Conservation (phyloP, 1,140 invertebrate genomes). For the Cepaea nemoralis region DNA sequence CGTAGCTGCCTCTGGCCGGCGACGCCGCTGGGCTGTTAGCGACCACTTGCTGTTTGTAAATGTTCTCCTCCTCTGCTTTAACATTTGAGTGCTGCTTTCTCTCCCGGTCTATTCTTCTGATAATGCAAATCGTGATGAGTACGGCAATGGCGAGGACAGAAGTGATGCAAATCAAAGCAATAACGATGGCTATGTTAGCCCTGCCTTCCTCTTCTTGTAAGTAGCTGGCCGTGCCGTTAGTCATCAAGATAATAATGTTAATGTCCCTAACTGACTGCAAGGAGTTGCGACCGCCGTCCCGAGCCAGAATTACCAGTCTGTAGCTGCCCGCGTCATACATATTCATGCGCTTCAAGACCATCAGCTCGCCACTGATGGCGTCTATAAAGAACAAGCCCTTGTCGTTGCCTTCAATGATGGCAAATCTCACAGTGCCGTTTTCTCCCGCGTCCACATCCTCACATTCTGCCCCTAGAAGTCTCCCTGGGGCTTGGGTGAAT, state of each 20-base stretch:
- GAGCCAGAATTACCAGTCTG: constrained; percentile 53
- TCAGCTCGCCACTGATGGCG: constrained; percentile 52
- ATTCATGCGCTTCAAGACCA: constrained; percentile 53
- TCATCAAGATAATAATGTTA: constrained; percentile 53
- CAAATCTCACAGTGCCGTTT: constrained; percentile 91
- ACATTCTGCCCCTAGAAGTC: constrained; percentile 51
- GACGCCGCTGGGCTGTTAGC: not conserved
- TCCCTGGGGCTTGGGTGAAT: constrained; percentile 51
- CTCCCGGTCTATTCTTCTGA: constrained; percentile 58
- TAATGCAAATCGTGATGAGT: constrained; percentile 61
- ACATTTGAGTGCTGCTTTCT: constrained; percentile 50
- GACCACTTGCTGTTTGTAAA: constrained; percentile 43
- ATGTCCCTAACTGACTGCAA: constrained; percentile 53
- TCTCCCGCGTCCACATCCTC: constrained; percentile 70
- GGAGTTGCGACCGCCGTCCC: constrained; percentile 51
- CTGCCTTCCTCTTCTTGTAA: constrained; percentile 41
- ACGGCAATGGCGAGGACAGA: constrained; percentile 59
- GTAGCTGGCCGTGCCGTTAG: constrained; percentile 49
- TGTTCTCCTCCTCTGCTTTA: constrained; percentile 56
- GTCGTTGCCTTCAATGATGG: constrained; percentile 54
- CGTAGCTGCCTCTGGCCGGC: constrained; percentile 43
- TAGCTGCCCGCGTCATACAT: constrained; percentile 55
- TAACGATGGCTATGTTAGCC: constrained; percentile 61
- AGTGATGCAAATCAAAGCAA: constrained; percentile 61
- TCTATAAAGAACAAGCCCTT: constrained; percentile 60